phyloP scores from a whole-genome alignment of 2,113 vertebrate species.

The Tupaia chinensis region DNA sequence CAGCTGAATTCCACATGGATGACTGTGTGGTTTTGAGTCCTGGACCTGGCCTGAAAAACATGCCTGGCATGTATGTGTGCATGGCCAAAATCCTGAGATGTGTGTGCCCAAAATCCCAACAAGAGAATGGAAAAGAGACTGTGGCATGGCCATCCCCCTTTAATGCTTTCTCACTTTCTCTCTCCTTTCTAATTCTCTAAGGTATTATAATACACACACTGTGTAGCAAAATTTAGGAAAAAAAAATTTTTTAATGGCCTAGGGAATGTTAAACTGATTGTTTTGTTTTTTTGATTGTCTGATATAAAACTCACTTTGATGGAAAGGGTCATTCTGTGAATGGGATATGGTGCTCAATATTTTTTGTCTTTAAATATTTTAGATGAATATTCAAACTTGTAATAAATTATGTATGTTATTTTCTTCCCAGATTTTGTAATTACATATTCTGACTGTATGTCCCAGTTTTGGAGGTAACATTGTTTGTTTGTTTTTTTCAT shows the following conservation, averaged over 20 bases:
- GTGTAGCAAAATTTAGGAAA: too few species aligned
- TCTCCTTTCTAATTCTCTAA: too few species aligned
- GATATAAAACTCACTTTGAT: constrained; percentile 50
- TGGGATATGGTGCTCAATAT: not conserved
- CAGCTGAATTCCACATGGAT: too few species aligned
- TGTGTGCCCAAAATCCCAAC: too few species aligned
- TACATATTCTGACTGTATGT: not conserved
- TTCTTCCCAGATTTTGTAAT: constrained; percentile 49
- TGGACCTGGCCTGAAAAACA: too few species aligned
- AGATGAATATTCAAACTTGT: constrained; percentile 14
- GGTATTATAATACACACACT: too few species aligned
- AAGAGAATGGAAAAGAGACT: too few species aligned
- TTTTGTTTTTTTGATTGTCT: constrained; percentile 31
- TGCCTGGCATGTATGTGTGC: too few species aligned
- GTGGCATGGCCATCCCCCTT: too few species aligned
- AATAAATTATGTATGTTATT: constrained; percentile 49
- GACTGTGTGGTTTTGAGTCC: too few species aligned
- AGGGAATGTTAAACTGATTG: not conserved
- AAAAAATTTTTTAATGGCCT: not conserved
- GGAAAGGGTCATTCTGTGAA: constrained; percentile 34
- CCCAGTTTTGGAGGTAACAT: not conserved
- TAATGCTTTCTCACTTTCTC: too few species aligned
- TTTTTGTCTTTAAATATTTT: constrained; percentile 59
- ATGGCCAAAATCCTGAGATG: too few species aligned
- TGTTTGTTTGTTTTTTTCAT: not conserved